Base-by-base conservation (phyloP, 1,140 invertebrate species). In the Drosophila bipectinata region DNA sequence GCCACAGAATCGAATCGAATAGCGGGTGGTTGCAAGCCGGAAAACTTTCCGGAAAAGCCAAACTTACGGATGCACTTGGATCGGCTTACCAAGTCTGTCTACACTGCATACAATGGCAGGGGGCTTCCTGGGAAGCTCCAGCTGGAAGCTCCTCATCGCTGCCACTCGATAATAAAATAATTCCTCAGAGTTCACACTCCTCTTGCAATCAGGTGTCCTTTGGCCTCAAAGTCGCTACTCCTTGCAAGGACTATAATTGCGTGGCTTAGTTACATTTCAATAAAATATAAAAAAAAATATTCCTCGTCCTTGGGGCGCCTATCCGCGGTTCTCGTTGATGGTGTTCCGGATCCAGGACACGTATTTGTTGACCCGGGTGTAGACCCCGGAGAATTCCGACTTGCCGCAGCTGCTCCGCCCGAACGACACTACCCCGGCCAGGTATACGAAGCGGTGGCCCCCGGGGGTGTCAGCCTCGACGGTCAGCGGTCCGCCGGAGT, bases 401-500 rank as follows among this genome's bases (percentile, higher is more conserved):
- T 12, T 6, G 14, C 82, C 82, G 41, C 82, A 87, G 0, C 26
- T 2, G 0, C 45, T 12, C 7, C 64, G 52, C 3, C 82, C 82
- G 7, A 56, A 79, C 4, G 82, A 87, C 1, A 88, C 82, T 4
- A 87, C 54, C 4, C 82, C 82, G 3, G 75, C 82, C 9, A 76
- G 41, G 6, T 83, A 88, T 18, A 76, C 84, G 18, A 44, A 76
- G 1, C 69, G 56, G 37, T 81, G 49, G n/a, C 63, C 45, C 4
- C 28, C 21, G 9, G 68, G 32, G 4, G 82, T 75, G 5, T 41
- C 67, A 0, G 47, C 67, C 37, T 81, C 72, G 3, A 69, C 59
- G 34, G 89, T 89, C 2, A 91, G 62, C 1, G 89, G 89, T 0
- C 89, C 83, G 14, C 89, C 89, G 2, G 89, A 91, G 26, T 91